Conservation (phyloP, 1,140 invertebrate species). For the Drosophila chauvacae region DNA sequence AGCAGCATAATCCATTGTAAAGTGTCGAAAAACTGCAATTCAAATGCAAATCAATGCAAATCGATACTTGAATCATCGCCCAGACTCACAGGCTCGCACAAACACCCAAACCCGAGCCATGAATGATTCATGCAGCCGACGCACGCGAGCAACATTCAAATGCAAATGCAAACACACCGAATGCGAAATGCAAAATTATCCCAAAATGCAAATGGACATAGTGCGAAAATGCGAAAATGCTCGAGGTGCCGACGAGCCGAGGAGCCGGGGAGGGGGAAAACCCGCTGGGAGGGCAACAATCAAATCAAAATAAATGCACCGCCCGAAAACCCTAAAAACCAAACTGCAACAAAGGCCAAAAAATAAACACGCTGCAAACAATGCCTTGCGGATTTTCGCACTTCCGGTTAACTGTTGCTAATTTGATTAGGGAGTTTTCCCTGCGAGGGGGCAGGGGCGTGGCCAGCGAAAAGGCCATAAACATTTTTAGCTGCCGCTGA, state of each 20-base stretch:
- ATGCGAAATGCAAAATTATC: constrained; percentile 54
- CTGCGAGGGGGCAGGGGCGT: background rate
- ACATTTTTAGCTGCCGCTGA: constrained; percentile 54
- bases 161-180: constrained; percentile 60
- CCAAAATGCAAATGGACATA: constrained; percentile 63
- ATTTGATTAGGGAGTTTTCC: constrained; percentile 77
- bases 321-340: constrained; percentile 24
- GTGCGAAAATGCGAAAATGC: constrained; percentile 38
- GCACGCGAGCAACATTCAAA: constrained; percentile 75
- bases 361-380: constrained; percentile 52
- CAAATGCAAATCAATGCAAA: constrained; percentile 82
- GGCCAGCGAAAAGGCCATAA: constrained; percentile 53
- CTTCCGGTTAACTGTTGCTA: constrained; percentile 79
- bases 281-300: constrained; percentile 73
- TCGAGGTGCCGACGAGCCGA: constrained; percentile 26
- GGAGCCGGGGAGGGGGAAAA: background rate
- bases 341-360: constrained; percentile 53
- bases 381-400: constrained; percentile 62
- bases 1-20: constrained; percentile 81
- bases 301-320: constrained; percentile 80
- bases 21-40: constrained; percentile 81
- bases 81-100: constrained; percentile 18
- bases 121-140: constrained; percentile 77
- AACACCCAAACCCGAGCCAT: constrained; percentile 31
- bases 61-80: constrained; percentile 78